Evolutionary conservation across 2,888 invertebrate species (phyloP).

Genomic region (Halictus quadricinctus): DNA sequence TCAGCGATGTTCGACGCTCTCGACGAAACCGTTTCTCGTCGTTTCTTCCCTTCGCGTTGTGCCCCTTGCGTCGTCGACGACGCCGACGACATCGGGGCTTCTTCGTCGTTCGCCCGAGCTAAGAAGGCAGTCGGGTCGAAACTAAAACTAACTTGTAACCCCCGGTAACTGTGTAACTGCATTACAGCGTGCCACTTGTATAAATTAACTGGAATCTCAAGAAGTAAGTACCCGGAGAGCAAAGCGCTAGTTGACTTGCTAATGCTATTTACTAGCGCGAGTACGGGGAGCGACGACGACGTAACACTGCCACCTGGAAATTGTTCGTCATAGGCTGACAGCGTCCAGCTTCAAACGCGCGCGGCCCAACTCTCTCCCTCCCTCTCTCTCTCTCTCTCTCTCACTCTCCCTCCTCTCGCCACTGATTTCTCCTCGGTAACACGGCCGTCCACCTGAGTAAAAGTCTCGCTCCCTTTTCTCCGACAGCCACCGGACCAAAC

Average conservation of each 20-base stretch:
- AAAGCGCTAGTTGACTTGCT: constrained; percentile 81
- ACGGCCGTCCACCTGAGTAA: constrained; percentile 37
- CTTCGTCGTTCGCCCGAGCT: constrained; percentile 36
- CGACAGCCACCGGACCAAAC: constrained; percentile 18
- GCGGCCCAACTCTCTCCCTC: neutral
- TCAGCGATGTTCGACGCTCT: constrained; percentile 26
- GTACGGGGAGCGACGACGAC: constrained; percentile 67
- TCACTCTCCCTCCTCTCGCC: constrained; percentile 6
- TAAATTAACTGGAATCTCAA: constrained; percentile 81
- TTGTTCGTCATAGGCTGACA: constrained; percentile 58
- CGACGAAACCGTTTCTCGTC: neutral
- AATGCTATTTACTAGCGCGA: constrained; percentile 78
- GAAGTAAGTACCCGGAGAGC: constrained; percentile 78
- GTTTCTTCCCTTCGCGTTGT: constrained; percentile 5
- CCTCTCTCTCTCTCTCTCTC: neutral
- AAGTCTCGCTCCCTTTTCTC: constrained; percentile 38
- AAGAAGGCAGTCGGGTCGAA: constrained; percentile 65
- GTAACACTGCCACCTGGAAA: constrained; percentile 65
- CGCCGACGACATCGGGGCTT: neutral
- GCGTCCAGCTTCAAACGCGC: constrained; percentile 19
- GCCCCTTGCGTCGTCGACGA: neutral
- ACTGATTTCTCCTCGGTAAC: constrained; percentile 40
- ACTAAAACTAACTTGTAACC: constrained; percentile 77
- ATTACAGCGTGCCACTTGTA: constrained; percentile 79
- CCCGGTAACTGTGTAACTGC: constrained; percentile 77